Percentiles rank a stretch among this genome's conserved stretches.
Evolutionary conservation across 2,888 invertebrate species (phyloP).

Genomic region (Eupithecia centaureata): DNA sequence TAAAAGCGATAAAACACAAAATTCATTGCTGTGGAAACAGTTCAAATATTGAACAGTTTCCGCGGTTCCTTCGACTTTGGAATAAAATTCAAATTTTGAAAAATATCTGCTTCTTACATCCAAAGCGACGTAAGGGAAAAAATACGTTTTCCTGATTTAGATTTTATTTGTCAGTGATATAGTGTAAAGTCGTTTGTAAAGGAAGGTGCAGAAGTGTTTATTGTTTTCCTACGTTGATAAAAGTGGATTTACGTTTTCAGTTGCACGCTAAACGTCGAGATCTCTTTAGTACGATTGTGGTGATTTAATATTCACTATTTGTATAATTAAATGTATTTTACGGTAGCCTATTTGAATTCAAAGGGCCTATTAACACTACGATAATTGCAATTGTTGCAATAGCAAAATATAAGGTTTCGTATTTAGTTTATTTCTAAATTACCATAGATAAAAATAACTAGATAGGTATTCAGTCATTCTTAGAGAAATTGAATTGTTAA

Average conservation of each 20-base stretch:
- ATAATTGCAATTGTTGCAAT: constrained; percentile 13
- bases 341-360: constrained; percentile 30
- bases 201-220: constrained; percentile 75
- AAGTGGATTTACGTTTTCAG: constrained; percentile 46
- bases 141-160: constrained; percentile 34
- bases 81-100: constrained; percentile 34
- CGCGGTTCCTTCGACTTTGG: constrained; percentile 36
- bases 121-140: constrained; percentile 35
- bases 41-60: constrained; percentile 25
- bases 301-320: constrained; percentile 43
- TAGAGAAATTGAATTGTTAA: background rate
- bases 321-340: constrained; percentile 36
- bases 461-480: background rate
- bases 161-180: constrained; percentile 37
- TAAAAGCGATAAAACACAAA: constrained; percentile 71
- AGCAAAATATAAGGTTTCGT: background rate
- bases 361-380: constrained; percentile 30
- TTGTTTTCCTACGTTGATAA: constrained; percentile 52
- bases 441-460: background rate
- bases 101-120: constrained; percentile 15
- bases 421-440: background rate
- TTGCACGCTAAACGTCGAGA: constrained; percentile 45
- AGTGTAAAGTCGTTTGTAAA: constrained; percentile 56
- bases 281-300: constrained; percentile 43
- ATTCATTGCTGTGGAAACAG: constrained; percentile 58